These are phyloP conservation scores for Globia sparganii DNA, from an alignment of 2,888 invertebrate species.

Conservation along the genomic window DNA sequence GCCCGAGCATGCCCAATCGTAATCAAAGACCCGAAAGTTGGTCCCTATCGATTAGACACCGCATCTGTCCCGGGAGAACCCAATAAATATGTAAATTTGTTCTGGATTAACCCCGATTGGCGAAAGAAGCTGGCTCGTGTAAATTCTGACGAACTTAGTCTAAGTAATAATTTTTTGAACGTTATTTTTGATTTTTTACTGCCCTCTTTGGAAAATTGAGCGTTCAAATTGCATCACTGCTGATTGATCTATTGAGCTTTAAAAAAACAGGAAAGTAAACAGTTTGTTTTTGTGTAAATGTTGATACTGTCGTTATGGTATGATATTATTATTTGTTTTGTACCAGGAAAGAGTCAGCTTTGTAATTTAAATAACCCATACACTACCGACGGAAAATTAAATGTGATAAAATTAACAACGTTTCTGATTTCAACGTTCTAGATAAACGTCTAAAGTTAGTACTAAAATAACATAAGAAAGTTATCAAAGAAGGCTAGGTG, in stretches of 20 bases:
- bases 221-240: slow-evolving; percentile 20
- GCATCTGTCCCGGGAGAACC: slow-evolving; percentile 78
- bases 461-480: neutral
- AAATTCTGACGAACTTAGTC: slow-evolving; percentile 63
- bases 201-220: slow-evolving; percentile 9
- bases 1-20: slow-evolving; percentile 59
- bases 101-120: slow-evolving; percentile 75
- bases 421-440: neutral
- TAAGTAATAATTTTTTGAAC: slow-evolving; percentile 69
- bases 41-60: slow-evolving; percentile 81
- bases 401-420: neutral
- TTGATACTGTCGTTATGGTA: neutral
- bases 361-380: neutral
- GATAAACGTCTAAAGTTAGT: neutral
- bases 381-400: neutral
- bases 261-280: slow-evolving; percentile 9
- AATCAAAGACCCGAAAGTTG: slow-evolving; percentile 67
- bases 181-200: slow-evolving; percentile 61
- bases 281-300: neutral
- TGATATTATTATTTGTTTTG: neutral
- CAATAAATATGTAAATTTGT: slow-evolving; percentile 87
- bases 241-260: neutral
- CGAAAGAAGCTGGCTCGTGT: slow-evolving; percentile 59
- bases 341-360: neutral
- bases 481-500: neutral